Conservation (phyloP, 2,113 vertebrate species). For the Hippocampus barbouri region DNA sequence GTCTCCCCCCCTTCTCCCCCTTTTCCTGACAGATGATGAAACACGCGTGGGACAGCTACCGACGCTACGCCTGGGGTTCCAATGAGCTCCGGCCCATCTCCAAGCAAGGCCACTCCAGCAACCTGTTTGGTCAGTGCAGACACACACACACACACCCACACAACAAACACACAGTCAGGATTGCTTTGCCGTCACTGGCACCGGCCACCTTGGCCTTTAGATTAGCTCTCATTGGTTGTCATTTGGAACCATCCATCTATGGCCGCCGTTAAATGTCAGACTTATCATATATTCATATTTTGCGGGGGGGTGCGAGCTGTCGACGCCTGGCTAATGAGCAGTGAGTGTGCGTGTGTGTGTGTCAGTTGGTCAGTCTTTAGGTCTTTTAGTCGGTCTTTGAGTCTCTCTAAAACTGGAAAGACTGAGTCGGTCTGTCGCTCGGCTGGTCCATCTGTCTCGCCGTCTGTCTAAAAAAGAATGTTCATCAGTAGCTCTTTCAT, state of each 20-base stretch:
- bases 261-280: constrained; percentile 56
- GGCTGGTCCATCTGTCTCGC: no score
- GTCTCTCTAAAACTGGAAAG: no score
- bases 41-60: constrained; percentile 96
- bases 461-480: background rate
- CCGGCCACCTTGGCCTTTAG: constrained; percentile 54
- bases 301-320: constrained; percentile 12
- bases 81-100: constrained; percentile 94
- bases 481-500: no score
- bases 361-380: background rate
- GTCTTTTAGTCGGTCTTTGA: background rate
- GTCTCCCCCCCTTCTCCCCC: background rate
- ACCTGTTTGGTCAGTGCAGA: constrained; percentile 94
- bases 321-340: constrained; percentile 27
- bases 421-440: background rate
- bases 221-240: constrained; percentile 60
- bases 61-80: constrained; percentile 91
- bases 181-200: constrained; percentile 50
- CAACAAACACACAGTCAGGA: constrained; percentile 25
- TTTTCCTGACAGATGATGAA: constrained; percentile 88
- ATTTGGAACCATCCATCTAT: constrained; percentile 44
- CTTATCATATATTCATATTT: constrained; percentile 61
- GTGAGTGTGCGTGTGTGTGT: background rate
- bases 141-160: constrained; percentile 11
- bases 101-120: constrained; percentile 96